These are phyloP conservation scores for Phylloscopus trochilus DNA, from an alignment of 2,113 vertebrate genomes.

Conservation along the genomic window DNA sequence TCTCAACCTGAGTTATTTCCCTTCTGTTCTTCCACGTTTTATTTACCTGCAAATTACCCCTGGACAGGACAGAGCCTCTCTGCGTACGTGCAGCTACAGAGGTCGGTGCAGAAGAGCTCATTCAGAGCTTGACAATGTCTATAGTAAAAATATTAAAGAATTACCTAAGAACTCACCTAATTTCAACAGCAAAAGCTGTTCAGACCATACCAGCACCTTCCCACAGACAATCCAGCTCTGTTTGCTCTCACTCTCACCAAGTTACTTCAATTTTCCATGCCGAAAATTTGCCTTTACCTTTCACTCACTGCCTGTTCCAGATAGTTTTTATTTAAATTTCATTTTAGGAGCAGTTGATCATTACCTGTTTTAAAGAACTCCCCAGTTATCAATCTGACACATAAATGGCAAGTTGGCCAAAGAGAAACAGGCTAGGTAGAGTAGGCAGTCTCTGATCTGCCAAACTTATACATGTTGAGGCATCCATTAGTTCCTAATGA, in stretches of 20 bases:
- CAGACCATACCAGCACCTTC: not conserved
- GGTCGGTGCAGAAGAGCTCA: not conserved
- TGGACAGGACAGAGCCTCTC: not conserved
- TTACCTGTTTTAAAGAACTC: constrained; percentile 36
- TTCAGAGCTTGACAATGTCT: not conserved
- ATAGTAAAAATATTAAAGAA: not conserved
- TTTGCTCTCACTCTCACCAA: constrained; percentile 11
- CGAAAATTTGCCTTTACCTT: not conserved
- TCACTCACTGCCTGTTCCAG: not conserved
- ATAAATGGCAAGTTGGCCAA: constrained; percentile 20
- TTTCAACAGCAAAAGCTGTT: not conserved
- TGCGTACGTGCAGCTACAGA: rapidly evolving
- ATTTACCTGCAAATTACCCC: not conserved
- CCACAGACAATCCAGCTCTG: not conserved
- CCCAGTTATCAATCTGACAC: not conserved
- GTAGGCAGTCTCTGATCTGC: not conserved
- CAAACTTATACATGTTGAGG: constrained; percentile 12
- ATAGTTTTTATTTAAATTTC: constrained; percentile 31
- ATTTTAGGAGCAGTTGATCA: not conserved
- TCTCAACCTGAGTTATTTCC: not conserved
- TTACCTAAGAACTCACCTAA: not conserved
- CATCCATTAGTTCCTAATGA: constrained; percentile 40
- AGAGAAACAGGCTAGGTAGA: constrained; percentile 10
- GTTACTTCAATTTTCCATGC: not conserved
- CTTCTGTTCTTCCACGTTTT: not conserved